Base-by-base conservation (phyloP, 2,888 invertebrate species). In the Chalcosyrphus nemorum region DNA sequence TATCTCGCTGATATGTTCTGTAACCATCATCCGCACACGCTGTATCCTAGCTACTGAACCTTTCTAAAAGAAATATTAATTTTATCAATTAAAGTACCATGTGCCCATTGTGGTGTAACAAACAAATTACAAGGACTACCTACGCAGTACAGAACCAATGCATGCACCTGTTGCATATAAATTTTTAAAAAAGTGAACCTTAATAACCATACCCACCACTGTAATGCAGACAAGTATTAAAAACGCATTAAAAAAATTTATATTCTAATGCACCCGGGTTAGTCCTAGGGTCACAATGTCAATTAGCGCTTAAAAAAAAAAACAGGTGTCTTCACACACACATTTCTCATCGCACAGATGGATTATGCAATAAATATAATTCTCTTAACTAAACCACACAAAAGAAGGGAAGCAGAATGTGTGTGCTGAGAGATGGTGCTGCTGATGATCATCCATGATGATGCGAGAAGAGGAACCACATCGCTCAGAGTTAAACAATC, bases 331-430 rank as follows among this genome's bases (percentile, higher is more conserved):
- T 43, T 17, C 15, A 13, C 4, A n/a, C 15, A 13, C 4, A n/a
- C 17, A 17, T 2, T 7, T 9, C 1, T 17, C 27, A 9, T 45
- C 43, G 6, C 4, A 6, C 27, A 47, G 24, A 17, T 15, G 17
- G 17, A 59, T 50, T 68, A 68, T 54, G 66, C 43, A 68, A 68
- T 59, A 38, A 24, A 50, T 38, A 57, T 57, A n/a, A n/a, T n/a
- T n/a, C n/a, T 38, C 47, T 7, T 38, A 47, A 24, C n/a, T 9
- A 59, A 35, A n/a, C 27, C 27, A 38, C 38, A 13, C 38, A 38
- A 68, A 21, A 66, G 15, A 6, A 68, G 15, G 35, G 35, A 47
- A 47, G 13, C 56, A 32, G 29, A 45, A 17, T 9, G 4, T 3
- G 29, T 29, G 29, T 29, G 4, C 6, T 15, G 32, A 15, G 32